These are phyloP conservation scores for Lagria hirta DNA, from an alignment of 2,888 invertebrate genomes.

Conservation along the genomic window DNA sequence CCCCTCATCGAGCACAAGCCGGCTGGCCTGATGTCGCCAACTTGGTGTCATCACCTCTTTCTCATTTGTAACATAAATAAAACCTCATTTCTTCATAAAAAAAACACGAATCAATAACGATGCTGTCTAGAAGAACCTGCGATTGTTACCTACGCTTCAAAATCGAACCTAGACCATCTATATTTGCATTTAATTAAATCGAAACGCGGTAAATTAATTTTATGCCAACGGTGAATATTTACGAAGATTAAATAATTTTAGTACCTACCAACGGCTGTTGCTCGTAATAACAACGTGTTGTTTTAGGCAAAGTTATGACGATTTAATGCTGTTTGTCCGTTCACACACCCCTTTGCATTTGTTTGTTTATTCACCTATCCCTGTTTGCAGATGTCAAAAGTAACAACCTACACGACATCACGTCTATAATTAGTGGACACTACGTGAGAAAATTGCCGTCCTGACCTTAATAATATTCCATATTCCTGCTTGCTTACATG, in stretches of 20 bases:
- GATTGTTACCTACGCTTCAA: neutral
- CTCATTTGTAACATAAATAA: conserved; percentile 47
- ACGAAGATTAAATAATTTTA: conserved; percentile 37
- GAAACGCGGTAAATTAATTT: conserved; percentile 36
- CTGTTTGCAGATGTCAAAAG: conserved; percentile 35
- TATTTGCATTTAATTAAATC: conserved; percentile 42
- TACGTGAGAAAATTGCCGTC: conserved; percentile 25
- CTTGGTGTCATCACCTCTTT: conserved; percentile 49
- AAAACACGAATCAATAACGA: no score
- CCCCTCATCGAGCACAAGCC: conserved; percentile 42
- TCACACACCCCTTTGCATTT: conserved; percentile 22
- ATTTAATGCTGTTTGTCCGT: conserved; percentile 37
- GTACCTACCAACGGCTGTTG: conserved; percentile 30
- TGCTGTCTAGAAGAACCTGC: neutral
- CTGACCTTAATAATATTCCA: conserved; percentile 13
- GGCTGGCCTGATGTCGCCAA: conserved; percentile 44
- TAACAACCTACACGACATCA: conserved; percentile 26
- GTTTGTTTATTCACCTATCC: conserved; percentile 27
- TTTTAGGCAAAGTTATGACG: conserved; percentile 33
- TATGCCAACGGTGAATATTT: conserved; percentile 37
- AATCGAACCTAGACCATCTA: no score
- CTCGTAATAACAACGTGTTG: conserved; percentile 32
- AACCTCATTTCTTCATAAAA: conserved; percentile 14
- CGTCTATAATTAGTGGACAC: conserved; percentile 28
- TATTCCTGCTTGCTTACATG: conserved; percentile 8